These are phyloP conservation scores for Hemitrygon akajei DNA, from an alignment of 2,797 vertebrate species.

Conservation along the genomic window DNA sequence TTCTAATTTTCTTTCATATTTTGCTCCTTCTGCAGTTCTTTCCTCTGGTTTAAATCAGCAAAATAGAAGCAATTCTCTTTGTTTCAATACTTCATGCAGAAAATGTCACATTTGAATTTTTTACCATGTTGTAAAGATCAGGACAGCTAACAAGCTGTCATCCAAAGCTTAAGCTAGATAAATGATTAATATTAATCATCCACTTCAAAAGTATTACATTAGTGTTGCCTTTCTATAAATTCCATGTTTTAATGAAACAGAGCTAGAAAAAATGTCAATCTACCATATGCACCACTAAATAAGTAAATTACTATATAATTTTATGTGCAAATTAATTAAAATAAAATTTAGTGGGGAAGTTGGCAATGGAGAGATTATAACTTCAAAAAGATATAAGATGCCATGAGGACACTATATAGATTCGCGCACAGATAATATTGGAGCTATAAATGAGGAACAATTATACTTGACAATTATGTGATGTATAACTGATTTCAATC, in stretches of 20 bases:
- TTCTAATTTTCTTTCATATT: too few relatives aligned
- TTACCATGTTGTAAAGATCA: neutral
- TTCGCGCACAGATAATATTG: neutral
- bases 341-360: too few relatives aligned
- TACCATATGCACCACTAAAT: neutral
- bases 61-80: too few relatives aligned
- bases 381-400: neutral
- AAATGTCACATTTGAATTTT: neutral
- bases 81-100: neutral
- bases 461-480: neutral
- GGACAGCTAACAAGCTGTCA: neutral
- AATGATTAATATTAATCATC: conserved; percentile 16
- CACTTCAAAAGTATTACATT: neutral
- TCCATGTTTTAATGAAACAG: neutral
- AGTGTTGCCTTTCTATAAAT: neutral
- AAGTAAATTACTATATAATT: neutral
- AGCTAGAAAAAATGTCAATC: conserved; percentile 13
- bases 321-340: conserved; percentile 15
- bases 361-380: neutral
- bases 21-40: neutral
- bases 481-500: neutral
- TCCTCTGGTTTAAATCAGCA: neutral
- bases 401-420: neutral
- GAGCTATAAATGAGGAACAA: neutral
- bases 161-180: conserved; percentile 24